Conservation (phyloP, 2,797 vertebrate species). For the Furcifer pardalis region DNA sequence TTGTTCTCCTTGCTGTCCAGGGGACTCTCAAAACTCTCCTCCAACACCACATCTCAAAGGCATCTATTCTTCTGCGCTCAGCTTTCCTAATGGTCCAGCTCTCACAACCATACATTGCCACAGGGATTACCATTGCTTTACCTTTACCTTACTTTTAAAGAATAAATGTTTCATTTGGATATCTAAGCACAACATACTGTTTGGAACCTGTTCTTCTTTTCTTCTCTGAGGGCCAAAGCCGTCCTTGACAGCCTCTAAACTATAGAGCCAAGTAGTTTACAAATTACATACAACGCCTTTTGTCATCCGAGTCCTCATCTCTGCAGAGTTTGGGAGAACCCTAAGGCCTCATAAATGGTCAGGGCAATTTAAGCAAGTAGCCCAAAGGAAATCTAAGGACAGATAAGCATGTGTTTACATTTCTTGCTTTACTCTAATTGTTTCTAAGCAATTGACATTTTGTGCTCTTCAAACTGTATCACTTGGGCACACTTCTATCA, state of each 20-base stretch:
- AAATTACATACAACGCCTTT: not conserved
- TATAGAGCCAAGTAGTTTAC: conserved; percentile 1
- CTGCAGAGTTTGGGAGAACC: conserved; percentile 24
- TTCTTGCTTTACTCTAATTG: conserved; percentile 35
- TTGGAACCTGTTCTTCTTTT: not conserved
- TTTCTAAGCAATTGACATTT: conserved; percentile 55
- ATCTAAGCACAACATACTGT: not conserved
- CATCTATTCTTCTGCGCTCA: too few relatives aligned
- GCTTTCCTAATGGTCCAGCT: too few relatives aligned
- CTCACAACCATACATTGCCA: too few relatives aligned
- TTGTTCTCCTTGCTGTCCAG: too few relatives aligned
- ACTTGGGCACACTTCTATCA: conserved; percentile 56
- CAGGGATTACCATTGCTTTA: too few relatives aligned
- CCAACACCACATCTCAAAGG: too few relatives aligned
- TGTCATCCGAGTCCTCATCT: conserved; percentile 1
- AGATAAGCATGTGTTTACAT: conserved; percentile 29
- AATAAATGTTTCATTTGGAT: not conserved
- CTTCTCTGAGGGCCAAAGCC: not conserved
- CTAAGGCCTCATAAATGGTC: conserved; percentile 12
- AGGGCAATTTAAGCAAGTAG: conserved; percentile 31
- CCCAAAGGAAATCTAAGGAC: conserved; percentile 27
- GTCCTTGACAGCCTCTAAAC: conserved; percentile 10
- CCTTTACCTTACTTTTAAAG: not conserved
- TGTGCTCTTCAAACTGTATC: conserved; percentile 45
- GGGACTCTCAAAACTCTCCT: too few relatives aligned